phyloP scores from a whole-genome alignment of 2,113 vertebrate genomes.

The Lampris incognitus region DNA sequence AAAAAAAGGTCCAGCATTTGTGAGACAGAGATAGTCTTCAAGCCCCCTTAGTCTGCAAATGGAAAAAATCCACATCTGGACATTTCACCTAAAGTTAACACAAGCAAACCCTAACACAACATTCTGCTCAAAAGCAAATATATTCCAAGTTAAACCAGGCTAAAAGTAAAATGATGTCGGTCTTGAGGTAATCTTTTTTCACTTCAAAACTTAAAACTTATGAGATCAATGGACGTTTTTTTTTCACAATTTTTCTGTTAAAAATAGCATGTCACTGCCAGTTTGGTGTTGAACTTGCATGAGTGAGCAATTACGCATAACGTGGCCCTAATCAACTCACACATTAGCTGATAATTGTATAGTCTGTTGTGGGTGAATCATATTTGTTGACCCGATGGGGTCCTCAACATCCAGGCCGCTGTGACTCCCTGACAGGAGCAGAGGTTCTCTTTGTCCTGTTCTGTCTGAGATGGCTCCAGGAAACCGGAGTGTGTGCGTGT shows the following conservation, averaged over 20 bases:
- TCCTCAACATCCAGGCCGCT: constrained; percentile 35
- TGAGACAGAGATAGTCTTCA: constrained; percentile 29
- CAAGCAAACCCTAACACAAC: constrained; percentile 13
- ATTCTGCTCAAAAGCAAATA: constrained; percentile 9
- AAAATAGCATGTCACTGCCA: not conserved
- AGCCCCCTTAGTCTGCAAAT: constrained; percentile 16
- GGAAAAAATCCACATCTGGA: constrained; percentile 21
- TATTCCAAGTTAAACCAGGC: constrained; percentile 4
- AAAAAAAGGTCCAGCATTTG: constrained; percentile 19
- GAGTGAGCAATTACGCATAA: too few relatives aligned
- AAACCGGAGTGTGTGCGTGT: constrained; percentile 58
- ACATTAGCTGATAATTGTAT: too few relatives aligned
- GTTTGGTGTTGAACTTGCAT: not conserved
- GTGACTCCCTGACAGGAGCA: constrained; percentile 31
- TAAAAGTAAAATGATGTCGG: constrained; percentile 6
- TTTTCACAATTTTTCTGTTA: not conserved
- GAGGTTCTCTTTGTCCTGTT: constrained; percentile 33
- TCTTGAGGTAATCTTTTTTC: constrained; percentile 6
- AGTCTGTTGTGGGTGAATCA: constrained; percentile 21
- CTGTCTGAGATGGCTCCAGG: constrained; percentile 61
- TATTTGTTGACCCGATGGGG: constrained; percentile 26
- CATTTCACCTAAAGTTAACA: constrained; percentile 30
- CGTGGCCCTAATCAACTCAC: too few relatives aligned
- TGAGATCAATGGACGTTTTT: not conserved
- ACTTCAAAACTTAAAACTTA: not conserved